Base-by-base conservation (phyloP, 2,797 vertebrate species). In the Toxotes lorentzi region DNA sequence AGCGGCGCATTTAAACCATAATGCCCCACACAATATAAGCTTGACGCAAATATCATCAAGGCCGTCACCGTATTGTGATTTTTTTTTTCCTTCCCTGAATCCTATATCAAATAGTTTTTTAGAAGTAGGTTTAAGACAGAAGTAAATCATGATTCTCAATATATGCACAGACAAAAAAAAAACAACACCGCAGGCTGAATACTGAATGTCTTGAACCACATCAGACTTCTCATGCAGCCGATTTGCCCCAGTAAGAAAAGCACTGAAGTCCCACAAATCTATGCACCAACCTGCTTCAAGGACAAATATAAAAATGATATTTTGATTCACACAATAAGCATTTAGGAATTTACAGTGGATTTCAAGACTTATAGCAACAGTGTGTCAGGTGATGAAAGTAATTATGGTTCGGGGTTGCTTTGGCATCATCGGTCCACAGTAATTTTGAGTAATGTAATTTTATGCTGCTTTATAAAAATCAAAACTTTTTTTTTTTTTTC, bases 1-100 rank as follows among this genome's bases (percentile, higher is more conserved):
- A 78, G 76, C 69, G 53, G 41, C 79, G 73, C 79, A 76, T 86
- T 87, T 79, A 51, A 84, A 53, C 58, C 4, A 14, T 23, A 59
- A 76, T 56, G 78, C 38, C 48, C 48, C 19, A 30, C 67, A 79
- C 79, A 86, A 50, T 78, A n/a, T n/a, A 45, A 47, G 23, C 64
- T 61, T 51, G 69, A 64, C 14, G n/a, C 9, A 17, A 66, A 79
- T 24, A 74, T 43, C 73, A 60, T 61, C 79, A 65, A 89, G 81
- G 88, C 74, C 43, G 35, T 30, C 4, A 2, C 7, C 3, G 2
- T 63, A 53, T 73, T 61, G 48, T 54, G 40, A 56, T 21, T 56
- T 65, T 13, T 30, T 30, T 30, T 30, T 30, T 65, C 48, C 41
- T 13, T 30, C 21, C 50, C 32, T 32, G 61, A 48, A 35, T 79